Conservation (phyloP, 2,797 vertebrate genomes). For the Typhlichthys eigenmanni region DNA sequence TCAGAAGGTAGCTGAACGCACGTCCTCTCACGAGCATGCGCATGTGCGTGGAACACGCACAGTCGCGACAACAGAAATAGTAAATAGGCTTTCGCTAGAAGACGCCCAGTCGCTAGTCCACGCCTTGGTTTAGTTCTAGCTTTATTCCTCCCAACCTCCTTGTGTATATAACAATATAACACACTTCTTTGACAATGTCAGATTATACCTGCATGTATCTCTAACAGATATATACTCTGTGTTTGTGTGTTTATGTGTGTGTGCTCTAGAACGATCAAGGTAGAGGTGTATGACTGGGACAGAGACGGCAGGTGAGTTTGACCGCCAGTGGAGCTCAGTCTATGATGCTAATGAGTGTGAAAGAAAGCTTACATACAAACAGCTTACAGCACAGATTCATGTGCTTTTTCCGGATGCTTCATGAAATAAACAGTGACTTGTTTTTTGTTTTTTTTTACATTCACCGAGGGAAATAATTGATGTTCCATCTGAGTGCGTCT, state of each 20-base stretch:
- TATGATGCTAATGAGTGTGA: not conserved
- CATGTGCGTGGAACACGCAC: too few relatives aligned
- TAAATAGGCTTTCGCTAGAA: too few relatives aligned
- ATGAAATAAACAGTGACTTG: not conserved
- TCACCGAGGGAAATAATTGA: not conserved
- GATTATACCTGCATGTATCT: not conserved
- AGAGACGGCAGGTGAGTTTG: slow-evolving; percentile 88
- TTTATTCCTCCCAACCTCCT: too few relatives aligned
- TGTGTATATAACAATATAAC: not conserved
- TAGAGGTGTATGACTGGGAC: slow-evolving; percentile 97
- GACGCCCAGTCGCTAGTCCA: too few relatives aligned
- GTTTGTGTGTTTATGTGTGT: slow-evolving; percentile 17
- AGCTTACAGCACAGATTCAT: not conserved
- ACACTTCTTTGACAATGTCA: not conserved
- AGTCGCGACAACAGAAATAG: too few relatives aligned
- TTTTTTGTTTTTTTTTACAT: not conserved
- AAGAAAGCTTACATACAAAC: not conserved
- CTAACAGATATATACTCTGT: not conserved
- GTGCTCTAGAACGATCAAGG: slow-evolving; percentile 89
- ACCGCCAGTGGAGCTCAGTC: too few relatives aligned
- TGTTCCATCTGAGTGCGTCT: slow-evolving; percentile 1
- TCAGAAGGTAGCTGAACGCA: too few relatives aligned
- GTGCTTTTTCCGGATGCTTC: not conserved
- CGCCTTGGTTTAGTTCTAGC: too few relatives aligned
- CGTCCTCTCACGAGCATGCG: too few relatives aligned